These are phyloP conservation scores for Platerodrilus igneus DNA, from an alignment of 2,888 invertebrate genomes.

Conservation along the genomic window DNA sequence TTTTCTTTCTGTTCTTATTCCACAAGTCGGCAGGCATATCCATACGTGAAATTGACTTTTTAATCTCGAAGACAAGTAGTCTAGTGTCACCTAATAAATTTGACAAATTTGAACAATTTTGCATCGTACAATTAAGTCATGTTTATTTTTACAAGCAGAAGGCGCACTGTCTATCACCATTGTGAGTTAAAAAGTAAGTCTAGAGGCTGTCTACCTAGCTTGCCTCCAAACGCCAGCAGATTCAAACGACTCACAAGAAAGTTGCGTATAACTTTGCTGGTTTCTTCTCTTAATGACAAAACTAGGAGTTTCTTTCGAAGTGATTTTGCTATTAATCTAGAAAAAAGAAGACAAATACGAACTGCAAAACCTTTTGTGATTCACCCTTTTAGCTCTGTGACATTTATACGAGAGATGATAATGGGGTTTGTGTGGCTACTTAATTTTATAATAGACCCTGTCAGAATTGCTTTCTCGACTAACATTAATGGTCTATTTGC, in stretches of 20 bases:
- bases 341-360: slow-evolving; percentile 39
- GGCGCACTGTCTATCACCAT: too few relatives aligned
- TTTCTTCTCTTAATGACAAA: slow-evolving; percentile 35
- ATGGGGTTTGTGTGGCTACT: slow-evolving; percentile 21
- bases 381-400: slow-evolving; percentile 40
- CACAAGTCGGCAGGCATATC: too few relatives aligned
- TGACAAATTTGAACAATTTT: too few relatives aligned
- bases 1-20: too few relatives aligned
- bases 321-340: slow-evolving; percentile 38
- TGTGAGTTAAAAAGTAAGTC: slow-evolving; percentile 38
- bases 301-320: slow-evolving; percentile 39
- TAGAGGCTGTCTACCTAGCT: slow-evolving; percentile 40
- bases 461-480: slow-evolving; percentile 14
- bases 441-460: slow-evolving; percentile 20
- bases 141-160: too few relatives aligned
- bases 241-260: slow-evolving; percentile 32
- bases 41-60: too few relatives aligned
- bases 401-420: slow-evolving; percentile 16
- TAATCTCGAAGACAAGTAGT: too few relatives aligned
- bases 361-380: slow-evolving; percentile 39
- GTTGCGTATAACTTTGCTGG: slow-evolving; percentile 39
- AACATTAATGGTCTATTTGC: background rate
- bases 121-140: too few relatives aligned
- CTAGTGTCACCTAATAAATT: too few relatives aligned
- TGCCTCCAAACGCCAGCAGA: slow-evolving; percentile 40